phyloP scores from a whole-genome alignment of 2,888 invertebrate species.

The Periphyllus acericola region DNA sequence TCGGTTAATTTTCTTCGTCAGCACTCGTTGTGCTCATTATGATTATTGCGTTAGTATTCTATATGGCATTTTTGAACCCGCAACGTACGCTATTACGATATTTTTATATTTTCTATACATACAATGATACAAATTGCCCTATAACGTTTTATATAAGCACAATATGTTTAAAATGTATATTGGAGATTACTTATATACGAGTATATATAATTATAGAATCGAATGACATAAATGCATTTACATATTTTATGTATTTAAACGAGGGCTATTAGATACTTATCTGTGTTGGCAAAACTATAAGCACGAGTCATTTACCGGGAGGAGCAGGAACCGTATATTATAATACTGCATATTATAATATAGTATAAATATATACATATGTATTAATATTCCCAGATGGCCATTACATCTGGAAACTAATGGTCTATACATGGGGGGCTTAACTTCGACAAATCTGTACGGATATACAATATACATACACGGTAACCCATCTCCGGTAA shows the following conservation, averaged over 20 bases:
- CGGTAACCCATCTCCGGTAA: not conserved
- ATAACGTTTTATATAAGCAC: not conserved
- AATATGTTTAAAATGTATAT: not conserved
- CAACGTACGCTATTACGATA: too few relatives aligned
- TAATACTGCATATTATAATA: not conserved
- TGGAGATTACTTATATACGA: not conserved
- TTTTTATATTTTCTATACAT: too few relatives aligned
- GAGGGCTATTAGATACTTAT: not conserved
- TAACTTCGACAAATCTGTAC: not conserved
- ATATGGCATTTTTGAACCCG: too few relatives aligned
- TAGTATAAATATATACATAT: too few relatives aligned
- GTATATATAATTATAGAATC: not conserved
- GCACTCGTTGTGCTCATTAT: too few relatives aligned
- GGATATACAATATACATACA: not conserved
- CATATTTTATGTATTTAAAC: not conserved
- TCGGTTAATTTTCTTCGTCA: too few relatives aligned
- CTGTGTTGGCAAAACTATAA: not conserved
- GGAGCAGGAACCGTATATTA: not conserved
- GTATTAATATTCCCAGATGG: conserved; percentile 18
- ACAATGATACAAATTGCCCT: too few relatives aligned
- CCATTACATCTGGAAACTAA: conserved; percentile 14
- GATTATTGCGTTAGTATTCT: too few relatives aligned
- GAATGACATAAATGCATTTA: not conserved
- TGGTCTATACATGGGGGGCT: not conserved
- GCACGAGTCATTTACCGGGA: not conserved